Percentiles rank a stretch among this genome's conserved stretches.
phyloP scores from a whole-genome alignment of 2,113 vertebrate species.

The Cygnus atratus region DNA sequence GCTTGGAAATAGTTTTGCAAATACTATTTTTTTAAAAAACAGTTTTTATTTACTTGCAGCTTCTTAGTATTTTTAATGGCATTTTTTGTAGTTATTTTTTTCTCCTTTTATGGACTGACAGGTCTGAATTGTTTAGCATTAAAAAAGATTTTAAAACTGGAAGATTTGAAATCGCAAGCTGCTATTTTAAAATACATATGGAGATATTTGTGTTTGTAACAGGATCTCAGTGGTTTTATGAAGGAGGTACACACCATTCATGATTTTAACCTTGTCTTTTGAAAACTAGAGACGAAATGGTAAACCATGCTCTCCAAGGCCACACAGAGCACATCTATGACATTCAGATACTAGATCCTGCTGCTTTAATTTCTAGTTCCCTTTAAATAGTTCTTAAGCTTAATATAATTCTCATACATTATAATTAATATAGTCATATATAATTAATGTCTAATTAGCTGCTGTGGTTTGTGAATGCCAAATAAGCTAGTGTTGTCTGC shows the following conservation, averaged over 20 bases:
- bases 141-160: background rate
- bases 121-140: background rate
- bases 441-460: slow-evolving; percentile 40
- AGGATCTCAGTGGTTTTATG: background rate
- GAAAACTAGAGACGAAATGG: background rate
- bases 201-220: background rate
- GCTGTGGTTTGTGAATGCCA: background rate
- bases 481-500: background rate
- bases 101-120: background rate
- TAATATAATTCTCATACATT: background rate
- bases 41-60: background rate
- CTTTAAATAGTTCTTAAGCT: slow-evolving; percentile 16
- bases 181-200: background rate
- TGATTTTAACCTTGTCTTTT: background rate
- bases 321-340: background rate
- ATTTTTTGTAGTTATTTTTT: background rate
- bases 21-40: background rate
- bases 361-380: slow-evolving; percentile 28
- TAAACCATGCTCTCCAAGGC: background rate
- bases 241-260: background rate
- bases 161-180: background rate
- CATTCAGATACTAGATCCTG: background rate
- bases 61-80: background rate
- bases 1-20: background rate
- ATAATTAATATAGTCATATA: slow-evolving; percentile 36